A percentile compares a stretch with the other conserved stretches of the same genome.
Evolutionary conservation across 2,797 vertebrate species (phyloP).

Genomic region (Molossus alvarezi): DNA sequence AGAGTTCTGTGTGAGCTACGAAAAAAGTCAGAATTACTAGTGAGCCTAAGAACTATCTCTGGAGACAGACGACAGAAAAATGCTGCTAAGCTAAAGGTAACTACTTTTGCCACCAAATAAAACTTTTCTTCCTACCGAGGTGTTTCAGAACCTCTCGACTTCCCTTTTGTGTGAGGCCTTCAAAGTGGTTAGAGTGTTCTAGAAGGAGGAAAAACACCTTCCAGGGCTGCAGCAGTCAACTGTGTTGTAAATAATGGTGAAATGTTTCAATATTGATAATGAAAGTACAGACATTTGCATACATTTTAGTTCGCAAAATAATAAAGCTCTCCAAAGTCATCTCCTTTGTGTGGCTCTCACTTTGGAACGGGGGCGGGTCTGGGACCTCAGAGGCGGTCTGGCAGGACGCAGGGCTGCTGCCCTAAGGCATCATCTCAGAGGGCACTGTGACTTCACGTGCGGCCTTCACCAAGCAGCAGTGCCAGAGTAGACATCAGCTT

Average conservation of each 20-base stretch:
- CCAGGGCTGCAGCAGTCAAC: not conserved
- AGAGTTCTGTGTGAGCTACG: not conserved
- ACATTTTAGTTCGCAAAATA: constrained; percentile 11
- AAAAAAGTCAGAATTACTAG: not conserved
- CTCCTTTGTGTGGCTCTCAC: not conserved
- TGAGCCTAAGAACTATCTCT: not conserved
- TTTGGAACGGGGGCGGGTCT: not conserved
- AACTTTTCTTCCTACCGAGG: not conserved
- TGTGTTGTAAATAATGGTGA: not conserved
- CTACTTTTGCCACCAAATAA: not conserved
- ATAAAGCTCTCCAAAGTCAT: not conserved
- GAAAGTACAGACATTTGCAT: not conserved
- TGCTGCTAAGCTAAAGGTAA: not conserved
- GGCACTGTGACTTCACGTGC: not conserved
- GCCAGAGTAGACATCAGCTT: not conserved
- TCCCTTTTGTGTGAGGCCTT: not conserved
- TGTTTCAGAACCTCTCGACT: not conserved
- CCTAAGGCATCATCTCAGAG: not conserved
- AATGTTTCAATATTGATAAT: not conserved
- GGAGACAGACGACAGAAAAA: not conserved
- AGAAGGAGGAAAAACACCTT: not conserved
- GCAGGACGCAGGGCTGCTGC: no score
- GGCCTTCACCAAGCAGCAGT: not conserved
- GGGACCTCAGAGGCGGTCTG: not conserved
- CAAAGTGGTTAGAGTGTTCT: not conserved